These are phyloP conservation scores for Whitmania pigra DNA, from an alignment of 1,140 invertebrate species.

Conservation along the genomic window DNA sequence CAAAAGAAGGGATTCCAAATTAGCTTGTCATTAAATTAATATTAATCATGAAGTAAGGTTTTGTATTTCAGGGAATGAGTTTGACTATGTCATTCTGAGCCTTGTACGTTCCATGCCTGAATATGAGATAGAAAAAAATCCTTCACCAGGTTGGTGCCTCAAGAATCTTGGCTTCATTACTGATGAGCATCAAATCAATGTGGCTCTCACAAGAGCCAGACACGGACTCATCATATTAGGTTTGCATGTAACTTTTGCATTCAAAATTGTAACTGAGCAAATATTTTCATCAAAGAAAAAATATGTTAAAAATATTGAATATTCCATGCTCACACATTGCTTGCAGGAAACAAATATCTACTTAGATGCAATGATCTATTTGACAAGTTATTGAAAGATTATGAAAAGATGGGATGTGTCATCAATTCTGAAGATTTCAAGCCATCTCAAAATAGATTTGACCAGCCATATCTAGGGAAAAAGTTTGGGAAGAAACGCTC, in stretches of 20 bases:
- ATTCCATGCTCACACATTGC: background rate
- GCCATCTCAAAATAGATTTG: constrained; percentile 11
- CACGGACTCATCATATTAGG: constrained; percentile 33
- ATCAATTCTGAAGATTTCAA: constrained; percentile 8
- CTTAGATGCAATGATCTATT: constrained; percentile 22
- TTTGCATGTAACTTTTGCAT: constrained; percentile 14
- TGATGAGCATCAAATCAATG: constrained; percentile 30
- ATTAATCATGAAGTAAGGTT: background rate
- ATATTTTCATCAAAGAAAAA: background rate
- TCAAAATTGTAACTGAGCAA: constrained; percentile 4
- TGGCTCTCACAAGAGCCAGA: constrained; percentile 33
- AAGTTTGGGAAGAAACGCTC: background rate
- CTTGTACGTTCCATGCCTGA: constrained; percentile 30
- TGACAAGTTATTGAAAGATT: constrained; percentile 19
- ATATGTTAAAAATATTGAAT: background rate
- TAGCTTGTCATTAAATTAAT: background rate
- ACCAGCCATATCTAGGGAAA: background rate
- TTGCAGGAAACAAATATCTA: constrained; percentile 23
- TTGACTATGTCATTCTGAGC: constrained; percentile 33
- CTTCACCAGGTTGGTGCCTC: constrained; percentile 28
- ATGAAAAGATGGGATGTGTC: constrained; percentile 21
- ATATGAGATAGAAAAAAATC: constrained; percentile 27
- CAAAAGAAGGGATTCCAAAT: too few relatives aligned
- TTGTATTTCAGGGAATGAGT: constrained; percentile 30
- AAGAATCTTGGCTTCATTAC: constrained; percentile 31